A percentile compares a stretch with the other conserved stretches of the same genome.
Conservation (phyloP, 2,113 vertebrate species). For the Etheostoma cragini region DNA sequence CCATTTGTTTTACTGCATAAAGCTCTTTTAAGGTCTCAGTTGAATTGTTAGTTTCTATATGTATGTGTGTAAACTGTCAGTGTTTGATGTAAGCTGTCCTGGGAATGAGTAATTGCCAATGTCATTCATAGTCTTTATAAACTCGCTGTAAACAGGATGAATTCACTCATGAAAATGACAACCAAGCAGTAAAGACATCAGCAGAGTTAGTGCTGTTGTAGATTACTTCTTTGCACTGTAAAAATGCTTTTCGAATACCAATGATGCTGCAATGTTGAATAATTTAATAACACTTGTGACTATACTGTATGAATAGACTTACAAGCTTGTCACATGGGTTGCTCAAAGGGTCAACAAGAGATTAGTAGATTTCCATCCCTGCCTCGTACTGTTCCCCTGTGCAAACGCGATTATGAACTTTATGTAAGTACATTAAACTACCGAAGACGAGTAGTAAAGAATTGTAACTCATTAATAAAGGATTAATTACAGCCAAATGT, state of each 20-base stretch:
- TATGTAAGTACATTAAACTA: neutral
- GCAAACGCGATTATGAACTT: neutral
- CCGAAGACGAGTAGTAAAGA: neutral
- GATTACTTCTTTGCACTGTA: constrained; percentile 11
- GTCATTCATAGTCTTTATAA: constrained; percentile 37
- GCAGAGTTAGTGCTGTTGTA: neutral
- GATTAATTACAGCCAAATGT: neutral
- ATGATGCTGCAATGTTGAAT: neutral
- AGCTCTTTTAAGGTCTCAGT: constrained; percentile 16
- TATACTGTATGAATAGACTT: neutral
- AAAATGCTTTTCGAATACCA: constrained; percentile 10
- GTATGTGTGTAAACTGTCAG: constrained; percentile 12
- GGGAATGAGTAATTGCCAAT: neutral
- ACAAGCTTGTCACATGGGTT: neutral
- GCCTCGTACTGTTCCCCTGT: neutral
- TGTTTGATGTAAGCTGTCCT: constrained; percentile 14
- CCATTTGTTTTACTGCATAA: constrained; percentile 31
- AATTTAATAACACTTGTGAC: neutral
- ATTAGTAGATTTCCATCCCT: neutral
- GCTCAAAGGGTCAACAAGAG: too few species aligned
- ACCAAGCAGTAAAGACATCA: constrained; percentile 34
- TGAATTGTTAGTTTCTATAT: constrained; percentile 1
- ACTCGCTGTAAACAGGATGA: constrained; percentile 26
- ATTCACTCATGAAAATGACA: constrained; percentile 38
- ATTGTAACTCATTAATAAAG: neutral